These are phyloP conservation scores for Miichthys miiuy DNA, from an alignment of 2,797 vertebrate genomes.

Conservation along the genomic window DNA sequence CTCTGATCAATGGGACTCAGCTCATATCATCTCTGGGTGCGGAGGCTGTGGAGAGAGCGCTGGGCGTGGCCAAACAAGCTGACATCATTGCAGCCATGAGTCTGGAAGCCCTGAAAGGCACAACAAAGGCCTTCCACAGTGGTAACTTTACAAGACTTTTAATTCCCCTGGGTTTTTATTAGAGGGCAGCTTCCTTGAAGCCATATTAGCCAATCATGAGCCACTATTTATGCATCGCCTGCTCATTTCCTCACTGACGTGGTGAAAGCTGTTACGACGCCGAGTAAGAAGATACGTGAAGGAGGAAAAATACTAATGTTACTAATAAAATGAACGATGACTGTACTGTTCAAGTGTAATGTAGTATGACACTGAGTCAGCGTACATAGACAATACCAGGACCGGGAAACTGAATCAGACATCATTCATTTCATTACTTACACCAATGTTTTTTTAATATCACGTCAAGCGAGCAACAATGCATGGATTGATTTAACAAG, in stretches of 20 bases:
- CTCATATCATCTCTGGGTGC: constrained; percentile 93
- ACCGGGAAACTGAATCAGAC: no score
- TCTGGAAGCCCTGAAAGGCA: constrained; percentile 91
- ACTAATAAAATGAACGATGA: no score
- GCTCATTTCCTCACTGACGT: background rate
- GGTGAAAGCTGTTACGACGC: background rate
- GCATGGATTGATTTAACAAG: no score
- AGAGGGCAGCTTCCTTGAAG: background rate
- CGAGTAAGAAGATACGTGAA: background rate
- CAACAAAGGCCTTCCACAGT: constrained; percentile 90
- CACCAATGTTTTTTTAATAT: no score
- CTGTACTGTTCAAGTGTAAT: no score
- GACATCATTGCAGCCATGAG: constrained; percentile 91
- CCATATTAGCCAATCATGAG: background rate
- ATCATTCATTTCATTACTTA: no score
- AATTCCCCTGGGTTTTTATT: background rate
- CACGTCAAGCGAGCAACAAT: no score
- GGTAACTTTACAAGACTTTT: constrained; percentile 71
- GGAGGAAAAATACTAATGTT: no score
- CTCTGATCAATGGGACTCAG: constrained; percentile 92
- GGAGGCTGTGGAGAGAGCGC: constrained; percentile 90
- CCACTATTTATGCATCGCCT: no score
- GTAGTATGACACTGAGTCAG: no score
- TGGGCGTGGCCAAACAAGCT: constrained; percentile 88
- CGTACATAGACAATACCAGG: no score